phyloP scores from a whole-genome alignment of 2,888 invertebrate species.

The Xestia c-nigrum region DNA sequence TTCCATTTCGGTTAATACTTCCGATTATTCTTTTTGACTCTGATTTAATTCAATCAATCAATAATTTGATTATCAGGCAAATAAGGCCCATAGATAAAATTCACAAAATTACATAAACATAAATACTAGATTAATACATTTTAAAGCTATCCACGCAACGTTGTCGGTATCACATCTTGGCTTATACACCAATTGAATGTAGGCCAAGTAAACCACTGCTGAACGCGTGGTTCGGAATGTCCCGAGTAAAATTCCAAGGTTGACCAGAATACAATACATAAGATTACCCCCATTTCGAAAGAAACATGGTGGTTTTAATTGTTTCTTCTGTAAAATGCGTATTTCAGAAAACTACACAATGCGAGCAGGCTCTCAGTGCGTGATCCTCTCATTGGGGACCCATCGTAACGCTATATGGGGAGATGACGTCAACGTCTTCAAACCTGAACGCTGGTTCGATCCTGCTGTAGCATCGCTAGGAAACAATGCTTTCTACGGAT shows the following conservation, averaged over 20 bases:
- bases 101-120: no score
- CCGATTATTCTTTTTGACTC: background rate
- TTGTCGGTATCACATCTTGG: no score
- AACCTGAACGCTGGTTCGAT: slow-evolving; percentile 73
- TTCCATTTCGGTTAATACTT: background rate
- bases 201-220: background rate
- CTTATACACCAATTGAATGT: background rate
- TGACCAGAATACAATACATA: background rate
- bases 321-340: background rate
- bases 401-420: slow-evolving; percentile 64
- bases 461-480: slow-evolving; percentile 50
- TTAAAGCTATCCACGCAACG: no score
- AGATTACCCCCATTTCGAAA: background rate
- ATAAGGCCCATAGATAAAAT: no score
- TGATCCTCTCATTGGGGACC: slow-evolving; percentile 52
- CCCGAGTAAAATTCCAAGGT: background rate
- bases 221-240: background rate
- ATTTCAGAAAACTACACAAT: slow-evolving; percentile 56
- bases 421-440: slow-evolving; percentile 65
- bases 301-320: background rate
- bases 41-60: background rate
- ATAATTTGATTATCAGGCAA: no score
- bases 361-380: slow-evolving; percentile 55
- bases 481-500: slow-evolving; percentile 60
- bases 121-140: no score